Evolutionary conservation across 2,888 invertebrate species (phyloP).

Genomic region (Thymelicus sylvestris): DNA sequence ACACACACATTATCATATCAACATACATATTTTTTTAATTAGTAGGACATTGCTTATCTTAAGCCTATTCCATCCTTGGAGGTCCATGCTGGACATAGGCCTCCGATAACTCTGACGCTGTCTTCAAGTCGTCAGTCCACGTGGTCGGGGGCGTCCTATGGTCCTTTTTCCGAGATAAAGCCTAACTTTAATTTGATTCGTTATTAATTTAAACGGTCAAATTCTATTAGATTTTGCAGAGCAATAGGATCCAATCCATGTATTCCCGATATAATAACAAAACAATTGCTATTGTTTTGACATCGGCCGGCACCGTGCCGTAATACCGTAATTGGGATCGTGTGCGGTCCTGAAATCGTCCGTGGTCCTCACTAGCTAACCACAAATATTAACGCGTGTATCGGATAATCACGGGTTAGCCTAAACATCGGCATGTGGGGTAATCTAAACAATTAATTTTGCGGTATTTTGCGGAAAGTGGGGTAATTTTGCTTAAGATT

Average conservation of each 20-base stretch:
- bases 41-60: no score
- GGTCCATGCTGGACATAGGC: no score
- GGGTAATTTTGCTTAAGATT: neutral
- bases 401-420: neutral
- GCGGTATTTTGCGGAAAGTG: neutral
- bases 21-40: no score
- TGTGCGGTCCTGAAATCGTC: conserved; percentile 25
- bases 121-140: no score
- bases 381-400: neutral
- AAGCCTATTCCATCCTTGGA: no score
- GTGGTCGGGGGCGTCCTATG: no score
- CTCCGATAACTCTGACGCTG: no score
- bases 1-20: no score
- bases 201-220: neutral
- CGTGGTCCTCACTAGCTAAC: conserved; percentile 1
- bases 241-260: conserved; percentile 8
- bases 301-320: conserved; percentile 9
- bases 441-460: conserved; percentile 1
- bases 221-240: neutral
- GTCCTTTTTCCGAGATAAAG: no score
- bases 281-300: conserved; percentile 27
- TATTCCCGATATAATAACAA: conserved; percentile 12
- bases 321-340: conserved; percentile 23
- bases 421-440: conserved; percentile 1
- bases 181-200: no score